These are phyloP conservation scores for Monopterus albus DNA, from an alignment of 2,113 vertebrate species.

Conservation along the genomic window DNA sequence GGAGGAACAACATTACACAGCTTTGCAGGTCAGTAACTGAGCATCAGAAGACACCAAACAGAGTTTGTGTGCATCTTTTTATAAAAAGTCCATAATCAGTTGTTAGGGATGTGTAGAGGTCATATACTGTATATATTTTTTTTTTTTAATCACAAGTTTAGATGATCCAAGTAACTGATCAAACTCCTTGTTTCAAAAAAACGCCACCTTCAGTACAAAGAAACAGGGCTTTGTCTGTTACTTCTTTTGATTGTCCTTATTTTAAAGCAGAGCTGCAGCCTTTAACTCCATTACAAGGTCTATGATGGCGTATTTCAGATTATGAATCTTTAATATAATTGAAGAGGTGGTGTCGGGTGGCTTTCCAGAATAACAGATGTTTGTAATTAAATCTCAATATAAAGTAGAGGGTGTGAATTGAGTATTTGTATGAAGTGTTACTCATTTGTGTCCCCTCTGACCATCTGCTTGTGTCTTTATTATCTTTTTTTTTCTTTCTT, in stretches of 20 bases:
- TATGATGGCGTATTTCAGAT: background rate
- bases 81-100: background rate
- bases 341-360: background rate
- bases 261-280: background rate
- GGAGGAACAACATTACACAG: slow-evolving; percentile 93
- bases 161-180: background rate
- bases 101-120: background rate
- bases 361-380: background rate
- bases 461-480: too few species aligned
- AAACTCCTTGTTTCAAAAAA: background rate
- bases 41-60: background rate
- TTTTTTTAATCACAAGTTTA: too few species aligned
- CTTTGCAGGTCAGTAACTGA: slow-evolving; percentile 87
- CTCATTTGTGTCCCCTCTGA: slow-evolving; percentile 17
- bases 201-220: too few species aligned
- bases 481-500: background rate
- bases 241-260: background rate
- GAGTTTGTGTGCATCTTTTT: background rate
- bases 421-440: background rate
- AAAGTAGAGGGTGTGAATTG: background rate
- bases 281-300: background rate
- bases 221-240: too few species aligned
- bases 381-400: slow-evolving; percentile 40
- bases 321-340: slow-evolving; percentile 22
- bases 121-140: too few species aligned